phyloP scores from a whole-genome alignment of 2,113 vertebrate genomes.

The Colinus virginianus region DNA sequence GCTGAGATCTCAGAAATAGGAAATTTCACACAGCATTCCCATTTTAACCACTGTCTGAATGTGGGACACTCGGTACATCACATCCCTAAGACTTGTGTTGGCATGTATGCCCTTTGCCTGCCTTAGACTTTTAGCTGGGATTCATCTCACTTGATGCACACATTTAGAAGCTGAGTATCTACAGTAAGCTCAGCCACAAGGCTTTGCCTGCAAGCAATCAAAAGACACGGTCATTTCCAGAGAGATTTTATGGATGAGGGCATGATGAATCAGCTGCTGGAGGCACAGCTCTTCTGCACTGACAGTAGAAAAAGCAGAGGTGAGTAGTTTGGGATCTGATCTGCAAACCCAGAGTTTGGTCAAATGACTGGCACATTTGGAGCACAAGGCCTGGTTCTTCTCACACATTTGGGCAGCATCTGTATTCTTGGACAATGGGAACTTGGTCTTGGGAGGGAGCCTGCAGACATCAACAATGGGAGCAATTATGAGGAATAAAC shows the following conservation, averaged over 20 bases:
- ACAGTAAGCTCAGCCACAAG: neutral
- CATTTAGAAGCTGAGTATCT: neutral
- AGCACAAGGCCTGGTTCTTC: neutral
- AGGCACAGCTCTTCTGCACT: accelerated
- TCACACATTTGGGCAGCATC: neutral
- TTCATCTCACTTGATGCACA: neutral
- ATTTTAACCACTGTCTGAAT: neutral
- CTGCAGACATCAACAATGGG: slow-evolving; percentile 1
- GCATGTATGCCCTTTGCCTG: neutral
- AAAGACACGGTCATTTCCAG: neutral
- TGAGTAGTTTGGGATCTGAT: neutral
- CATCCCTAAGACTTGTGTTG: neutral
- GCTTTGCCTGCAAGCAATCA: neutral
- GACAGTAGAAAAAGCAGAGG: neutral
- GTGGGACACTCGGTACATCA: neutral
- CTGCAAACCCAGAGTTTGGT: neutral
- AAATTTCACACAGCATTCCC: neutral
- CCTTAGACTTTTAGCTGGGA: neutral
- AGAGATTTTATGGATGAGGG: neutral
- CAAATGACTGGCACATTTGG: accelerated
- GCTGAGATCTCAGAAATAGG: neutral
- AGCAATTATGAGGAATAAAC: slow-evolving; percentile 14
- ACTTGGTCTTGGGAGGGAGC: neutral
- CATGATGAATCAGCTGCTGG: neutral
- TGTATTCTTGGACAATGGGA: neutral